Percentiles rank a stretch among this genome's conserved stretches.
These are phyloP conservation scores for Galagoides demidoff DNA, from an alignment of 2,797 vertebrate genomes.

Conservation along the genomic window DNA sequence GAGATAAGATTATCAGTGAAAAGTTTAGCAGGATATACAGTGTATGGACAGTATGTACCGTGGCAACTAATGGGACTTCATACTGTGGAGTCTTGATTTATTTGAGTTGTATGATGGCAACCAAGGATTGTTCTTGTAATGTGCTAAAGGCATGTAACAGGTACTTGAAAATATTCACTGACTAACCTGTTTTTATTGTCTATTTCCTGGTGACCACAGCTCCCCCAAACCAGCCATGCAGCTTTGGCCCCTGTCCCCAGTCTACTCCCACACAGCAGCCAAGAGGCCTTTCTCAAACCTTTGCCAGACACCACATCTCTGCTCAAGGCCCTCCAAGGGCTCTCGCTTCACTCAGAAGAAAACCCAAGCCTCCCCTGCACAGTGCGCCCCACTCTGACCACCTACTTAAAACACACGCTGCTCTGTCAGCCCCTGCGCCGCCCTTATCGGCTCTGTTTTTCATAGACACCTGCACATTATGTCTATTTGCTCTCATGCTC, in stretches of 20 bases:
- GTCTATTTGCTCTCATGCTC: neutral
- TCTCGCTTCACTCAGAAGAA: too few species aligned
- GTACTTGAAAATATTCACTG: neutral
- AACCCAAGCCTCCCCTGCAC: neutral
- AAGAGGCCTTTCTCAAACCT: neutral
- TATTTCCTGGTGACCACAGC: neutral
- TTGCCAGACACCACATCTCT: neutral
- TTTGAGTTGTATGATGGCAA: neutral
- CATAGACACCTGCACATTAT: rapidly evolving
- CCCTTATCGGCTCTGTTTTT: neutral
- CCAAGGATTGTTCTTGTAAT: neutral
- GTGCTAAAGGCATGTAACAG: rapidly evolving
- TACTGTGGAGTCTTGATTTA: neutral
- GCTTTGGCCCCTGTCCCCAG: neutral
- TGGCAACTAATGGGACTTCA: neutral
- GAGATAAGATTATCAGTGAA: neutral
- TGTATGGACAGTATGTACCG: rapidly evolving
- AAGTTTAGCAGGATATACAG: neutral
- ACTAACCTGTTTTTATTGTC: neutral
- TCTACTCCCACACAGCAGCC: neutral
- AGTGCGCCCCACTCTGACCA: neutral
- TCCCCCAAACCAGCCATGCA: neutral
- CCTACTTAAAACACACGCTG: neutral
- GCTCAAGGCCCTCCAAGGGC: neutral
- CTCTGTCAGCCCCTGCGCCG: too few species aligned